These are phyloP conservation scores for Promerops cafer DNA, from an alignment of 2,113 vertebrate genomes.

Conservation along the genomic window DNA sequence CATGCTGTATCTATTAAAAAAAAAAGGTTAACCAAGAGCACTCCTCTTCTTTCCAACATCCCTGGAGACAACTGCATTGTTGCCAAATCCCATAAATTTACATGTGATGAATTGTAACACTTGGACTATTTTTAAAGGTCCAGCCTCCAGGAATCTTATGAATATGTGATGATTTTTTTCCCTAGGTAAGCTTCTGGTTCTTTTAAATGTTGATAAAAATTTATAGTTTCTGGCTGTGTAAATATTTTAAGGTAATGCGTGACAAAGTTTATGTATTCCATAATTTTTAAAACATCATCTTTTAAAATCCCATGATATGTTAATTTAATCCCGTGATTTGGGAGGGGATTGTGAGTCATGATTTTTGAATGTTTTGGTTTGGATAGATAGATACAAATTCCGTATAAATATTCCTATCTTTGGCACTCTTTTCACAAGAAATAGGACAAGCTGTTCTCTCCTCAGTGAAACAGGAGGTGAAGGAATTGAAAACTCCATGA, in stretches of 20 bases:
- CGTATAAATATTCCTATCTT: constrained; percentile 14
- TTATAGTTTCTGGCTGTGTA: neutral
- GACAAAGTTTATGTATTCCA: neutral
- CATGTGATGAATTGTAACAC: constrained; percentile 53
- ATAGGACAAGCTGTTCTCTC: neutral
- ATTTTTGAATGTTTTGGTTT: constrained; percentile 46
- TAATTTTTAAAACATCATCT: neutral
- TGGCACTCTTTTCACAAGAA: neutral
- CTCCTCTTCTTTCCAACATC: neutral
- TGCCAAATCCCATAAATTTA: constrained; percentile 59
- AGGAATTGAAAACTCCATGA: neutral
- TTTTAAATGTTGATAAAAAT: constrained; percentile 9
- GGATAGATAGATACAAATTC: constrained; percentile 9
- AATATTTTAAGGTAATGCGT: neutral
- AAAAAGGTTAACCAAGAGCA: constrained; percentile 25
- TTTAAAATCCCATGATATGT: constrained; percentile 21
- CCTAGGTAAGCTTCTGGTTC: constrained; percentile 9
- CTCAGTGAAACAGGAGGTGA: neutral
- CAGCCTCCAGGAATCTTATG: constrained; percentile 36
- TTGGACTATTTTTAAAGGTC: constrained; percentile 47
- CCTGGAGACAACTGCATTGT: constrained; percentile 34
- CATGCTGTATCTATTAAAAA: neutral
- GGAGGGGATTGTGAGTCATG: constrained; percentile 31
- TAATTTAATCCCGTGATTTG: constrained; percentile 52
- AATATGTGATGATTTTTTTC: constrained; percentile 18